Evolutionary conservation across 2,113 vertebrate species (phyloP), one percentile per base, ranked within the genome.

Genomic region (Cephalophus harveyi): DNA sequence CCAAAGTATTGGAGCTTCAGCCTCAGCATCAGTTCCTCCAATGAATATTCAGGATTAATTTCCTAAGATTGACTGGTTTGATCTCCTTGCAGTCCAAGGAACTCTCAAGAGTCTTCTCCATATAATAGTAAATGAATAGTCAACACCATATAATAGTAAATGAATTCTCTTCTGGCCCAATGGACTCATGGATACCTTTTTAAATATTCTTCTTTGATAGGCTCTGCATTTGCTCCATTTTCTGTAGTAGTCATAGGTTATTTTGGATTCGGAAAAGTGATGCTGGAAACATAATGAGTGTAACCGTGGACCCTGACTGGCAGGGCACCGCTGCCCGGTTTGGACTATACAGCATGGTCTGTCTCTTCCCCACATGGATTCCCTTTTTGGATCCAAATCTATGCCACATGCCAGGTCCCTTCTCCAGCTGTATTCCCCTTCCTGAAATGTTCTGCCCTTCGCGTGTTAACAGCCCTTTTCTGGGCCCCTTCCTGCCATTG

Each of bases 281-380:
- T 25, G 40, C 50, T 55, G 33, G 17, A 54, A 33, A 13, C 9
- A 1, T 8, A 30, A 6, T 16, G 4, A 40, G 0, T 0, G 28
- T 28, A 16, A 4, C 55, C 7, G 2, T 9, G 59, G 28, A 11
- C 36, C 48, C 36, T 19, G 6, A 6, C 9, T 14, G 55, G 12
- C 6, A 4, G 30, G 59, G 30, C 23, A 1, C 48, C 0, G 40
- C 28, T 17, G 0, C 82, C 60, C 76, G 0, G 2, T 30, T 7
- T 23, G 30, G 30, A 23, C 54, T 28, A 2, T 1, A 1, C 60
- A 0, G 1, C n/a, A 0, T 10, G 15, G 1, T 2, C 7, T 19
- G 2, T 2, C 33, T 79, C 52, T 57, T 40, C 81, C 16, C 71
- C 15, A 59, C 14, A 1, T 7, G 79, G 14, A 2, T 7, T 40